Base-by-base conservation (phyloP, 2,888 invertebrate species). In the Tetragonula carbonaria region DNA sequence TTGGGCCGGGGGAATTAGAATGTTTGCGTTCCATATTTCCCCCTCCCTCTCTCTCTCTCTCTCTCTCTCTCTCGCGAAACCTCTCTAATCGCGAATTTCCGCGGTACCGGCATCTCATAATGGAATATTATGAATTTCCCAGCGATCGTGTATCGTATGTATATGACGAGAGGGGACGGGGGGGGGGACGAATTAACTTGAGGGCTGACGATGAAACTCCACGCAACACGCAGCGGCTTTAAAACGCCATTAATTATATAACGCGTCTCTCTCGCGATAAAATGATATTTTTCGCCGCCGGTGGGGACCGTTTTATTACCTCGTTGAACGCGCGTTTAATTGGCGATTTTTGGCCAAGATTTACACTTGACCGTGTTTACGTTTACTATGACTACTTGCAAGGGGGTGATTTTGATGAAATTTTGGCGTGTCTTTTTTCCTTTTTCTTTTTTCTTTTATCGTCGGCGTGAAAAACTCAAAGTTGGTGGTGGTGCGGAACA, bases 71-170 rank as follows among this genome's bases (percentile, higher is more conserved):
- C 28, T 28, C 28, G 45, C 33, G 51, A 73, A 78, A 67, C 21
- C 65, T 14, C 50, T 14, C 33, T 78, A 81, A 59, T 72, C 73
- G 67, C 21, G 67, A 55, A 45, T 70, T 74, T 74, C 79, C 45
- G n/a, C 65, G 23, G 62, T 45, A 38, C 28, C 11, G 74, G 21
- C 70, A 71, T 75, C 67, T 71, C 59, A 51, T 82, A 82, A 84
- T 82, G 74, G 66, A 74, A 75, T 82, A 71, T 71, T 45, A 71
- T 72, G 84, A 28, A 84, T 78, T 59, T 74, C 21, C n/a, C 16
- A 38, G 16, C 67, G 70, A 81, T 65, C 59, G 33, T 38, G 70
- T 6, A 45, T 45, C 45, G 45, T 4, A 21, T 16, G 38, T 74
- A 59, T 57, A 45, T 38, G 53, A 57, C 18, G 38, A 38, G 38